A percentile compares a stretch with the other conserved stretches of the same genome.
Evolutionary conservation across 2,888 invertebrate genomes (phyloP).

Genomic region (Lepeophtheirus nordmannii): DNA sequence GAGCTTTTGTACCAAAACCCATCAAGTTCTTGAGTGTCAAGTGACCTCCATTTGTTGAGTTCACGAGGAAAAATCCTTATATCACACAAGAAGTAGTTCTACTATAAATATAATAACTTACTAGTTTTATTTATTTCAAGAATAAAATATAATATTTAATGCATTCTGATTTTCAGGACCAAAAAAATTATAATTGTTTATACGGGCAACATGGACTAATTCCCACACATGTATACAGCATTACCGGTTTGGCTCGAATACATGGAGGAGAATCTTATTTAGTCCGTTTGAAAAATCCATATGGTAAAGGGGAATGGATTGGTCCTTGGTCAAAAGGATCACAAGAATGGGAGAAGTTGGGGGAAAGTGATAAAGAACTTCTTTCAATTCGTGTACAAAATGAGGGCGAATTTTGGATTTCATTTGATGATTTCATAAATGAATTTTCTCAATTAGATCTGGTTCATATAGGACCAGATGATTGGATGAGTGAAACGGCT

Average conservation of each 20-base stretch:
- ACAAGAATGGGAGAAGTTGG: slow-evolving; percentile 52
- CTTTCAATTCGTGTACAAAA: slow-evolving; percentile 46
- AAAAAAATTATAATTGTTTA: too few relatives aligned
- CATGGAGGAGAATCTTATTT: background rate
- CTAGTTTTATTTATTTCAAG: too few relatives aligned
- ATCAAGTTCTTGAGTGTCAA: too few relatives aligned
- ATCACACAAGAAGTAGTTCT: too few relatives aligned
- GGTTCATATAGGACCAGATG: slow-evolving; percentile 48
- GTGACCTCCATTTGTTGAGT: too few relatives aligned
- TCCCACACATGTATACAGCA: background rate
- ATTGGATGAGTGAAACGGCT: slow-evolving; percentile 52
- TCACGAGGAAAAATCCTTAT: too few relatives aligned
- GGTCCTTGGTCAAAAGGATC: slow-evolving; percentile 55
- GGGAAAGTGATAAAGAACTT: slow-evolving; percentile 46
- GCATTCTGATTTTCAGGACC: too few relatives aligned
- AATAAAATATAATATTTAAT: too few relatives aligned
- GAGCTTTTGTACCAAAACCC: too few relatives aligned
- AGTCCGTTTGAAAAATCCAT: slow-evolving; percentile 46
- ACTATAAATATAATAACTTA: too few relatives aligned
- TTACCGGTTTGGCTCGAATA: background rate
- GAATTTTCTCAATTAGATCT: slow-evolving; percentile 45
- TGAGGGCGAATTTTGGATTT: slow-evolving; percentile 60
- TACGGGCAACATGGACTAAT: background rate
- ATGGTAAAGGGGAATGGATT: slow-evolving; percentile 52
- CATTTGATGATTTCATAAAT: slow-evolving; percentile 49